A percentile compares a stretch with the other conserved stretches of the same genome.
These are phyloP conservation scores for Nomada ferruginata DNA, from an alignment of 2,888 invertebrate species.

Conservation along the genomic window DNA sequence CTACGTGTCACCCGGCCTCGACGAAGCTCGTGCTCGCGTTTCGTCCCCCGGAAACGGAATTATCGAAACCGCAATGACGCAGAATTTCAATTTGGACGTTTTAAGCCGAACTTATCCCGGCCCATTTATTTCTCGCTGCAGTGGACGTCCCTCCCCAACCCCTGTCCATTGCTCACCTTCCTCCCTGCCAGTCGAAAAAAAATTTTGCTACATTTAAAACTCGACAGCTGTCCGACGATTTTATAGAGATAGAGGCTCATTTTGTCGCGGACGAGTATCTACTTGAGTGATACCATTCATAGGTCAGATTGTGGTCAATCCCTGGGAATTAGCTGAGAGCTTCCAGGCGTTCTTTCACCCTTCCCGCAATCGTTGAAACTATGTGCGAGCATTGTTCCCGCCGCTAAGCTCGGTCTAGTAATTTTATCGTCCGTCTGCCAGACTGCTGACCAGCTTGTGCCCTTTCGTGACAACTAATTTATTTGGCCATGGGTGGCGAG, in stretches of 20 bases:
- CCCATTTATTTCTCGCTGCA: conserved; percentile 27
- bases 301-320: conserved; percentile 44
- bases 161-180: not conserved
- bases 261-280: not conserved
- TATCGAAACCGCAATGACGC: conserved; percentile 48
- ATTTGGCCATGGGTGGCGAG: conserved; percentile 66
- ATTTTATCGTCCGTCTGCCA: conserved; percentile 73
- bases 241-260: not conserved
- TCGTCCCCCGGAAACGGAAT: conserved; percentile 48
- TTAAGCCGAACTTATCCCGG: conserved; percentile 33
- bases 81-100: conserved; percentile 54
- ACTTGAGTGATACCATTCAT: conserved; percentile 3
- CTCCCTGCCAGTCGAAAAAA: conserved; percentile 15
- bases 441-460: conserved; percentile 65
- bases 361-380: conserved; percentile 55
- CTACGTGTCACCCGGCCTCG: conserved; percentile 66
- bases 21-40: not conserved
- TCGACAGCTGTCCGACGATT: not conserved
- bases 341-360: conserved; percentile 57
- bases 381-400: conserved; percentile 61
- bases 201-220: conserved; percentile 13
- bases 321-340: conserved; percentile 51
- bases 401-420: conserved; percentile 71
- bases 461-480: conserved; percentile 76
- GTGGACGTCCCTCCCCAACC: no score